Conservation (phyloP, 1,140 invertebrate species). For the Megalonaias nervosa region DNA sequence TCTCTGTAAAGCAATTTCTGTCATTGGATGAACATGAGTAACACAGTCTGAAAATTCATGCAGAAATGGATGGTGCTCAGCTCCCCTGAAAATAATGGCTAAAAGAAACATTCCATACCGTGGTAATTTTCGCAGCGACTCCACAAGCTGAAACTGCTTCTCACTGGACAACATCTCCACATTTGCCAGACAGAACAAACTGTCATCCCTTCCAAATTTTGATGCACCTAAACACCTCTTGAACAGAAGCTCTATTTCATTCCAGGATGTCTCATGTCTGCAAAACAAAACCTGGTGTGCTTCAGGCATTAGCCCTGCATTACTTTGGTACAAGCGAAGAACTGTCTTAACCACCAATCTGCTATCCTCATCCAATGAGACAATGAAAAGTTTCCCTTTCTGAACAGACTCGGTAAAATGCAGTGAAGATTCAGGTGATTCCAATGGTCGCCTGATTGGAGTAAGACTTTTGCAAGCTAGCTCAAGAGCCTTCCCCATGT, state of each 20-base stretch:
- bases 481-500: too few relatives aligned
- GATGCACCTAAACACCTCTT: slow-evolving; percentile 21
- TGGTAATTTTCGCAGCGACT: slow-evolving; percentile 5
- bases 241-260: slow-evolving; percentile 41
- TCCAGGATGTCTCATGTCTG: slow-evolving; percentile 26
- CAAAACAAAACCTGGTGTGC: slow-evolving; percentile 45
- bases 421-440: too few relatives aligned
- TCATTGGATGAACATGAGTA: too few relatives aligned
- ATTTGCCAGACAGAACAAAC: slow-evolving; percentile 42
- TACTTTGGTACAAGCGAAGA: slow-evolving; percentile 40
- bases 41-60: slow-evolving; percentile 9
- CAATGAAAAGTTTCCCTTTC: slow-evolving; percentile 12
- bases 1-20: too few relatives aligned
- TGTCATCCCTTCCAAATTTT: neutral
- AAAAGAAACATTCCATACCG: neutral
- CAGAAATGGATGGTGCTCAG: slow-evolving; percentile 29
- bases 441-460: too few relatives aligned
- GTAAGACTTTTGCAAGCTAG: too few relatives aligned
- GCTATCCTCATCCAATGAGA: slow-evolving; percentile 22
- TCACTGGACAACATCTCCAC: slow-evolving; percentile 39
- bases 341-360: slow-evolving; percentile 26
- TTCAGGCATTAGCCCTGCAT: slow-evolving; percentile 37
- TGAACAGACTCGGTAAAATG: slow-evolving; percentile 11
- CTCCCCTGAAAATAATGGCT: slow-evolving; percentile 34
- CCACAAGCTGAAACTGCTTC: slow-evolving; percentile 36